phyloP scores from a whole-genome alignment of 2,888 invertebrate species.

The Trichogramma dendrolimi region DNA sequence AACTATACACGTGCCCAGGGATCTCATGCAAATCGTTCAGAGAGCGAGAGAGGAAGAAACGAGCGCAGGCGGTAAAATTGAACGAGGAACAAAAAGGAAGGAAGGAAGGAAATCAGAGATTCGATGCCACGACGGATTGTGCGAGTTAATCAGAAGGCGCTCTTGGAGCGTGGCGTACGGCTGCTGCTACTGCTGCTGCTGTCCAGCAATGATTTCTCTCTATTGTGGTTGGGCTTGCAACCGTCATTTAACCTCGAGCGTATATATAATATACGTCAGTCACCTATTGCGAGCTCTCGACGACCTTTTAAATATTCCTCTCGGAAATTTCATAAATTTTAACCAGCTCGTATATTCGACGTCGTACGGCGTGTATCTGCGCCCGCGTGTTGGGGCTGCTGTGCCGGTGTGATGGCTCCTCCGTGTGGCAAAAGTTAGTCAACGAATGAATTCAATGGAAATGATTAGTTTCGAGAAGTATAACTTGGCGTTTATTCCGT shows the following conservation, averaged over 20 bases:
- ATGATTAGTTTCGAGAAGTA: too few species aligned
- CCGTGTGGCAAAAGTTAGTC: too few species aligned
- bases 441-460: too few species aligned
- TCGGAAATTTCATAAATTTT: slow-evolving; percentile 24
- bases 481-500: too few species aligned
- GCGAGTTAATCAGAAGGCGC: slow-evolving; percentile 40
- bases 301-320: slow-evolving; percentile 26
- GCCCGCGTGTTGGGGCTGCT: neutral
- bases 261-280: too few species aligned
- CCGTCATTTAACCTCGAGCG: slow-evolving; percentile 29
- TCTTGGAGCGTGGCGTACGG: slow-evolving; percentile 15
- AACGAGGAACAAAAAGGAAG: slow-evolving; percentile 12
- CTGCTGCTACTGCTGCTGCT: slow-evolving; percentile 12
- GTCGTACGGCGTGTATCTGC: neutral
- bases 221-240: neutral
- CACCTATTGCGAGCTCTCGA: slow-evolving; percentile 9
- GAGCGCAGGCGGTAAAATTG: slow-evolving; percentile 9
- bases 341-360: too few species aligned
- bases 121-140: slow-evolving; percentile 26
- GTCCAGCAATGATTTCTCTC: slow-evolving; percentile 31
- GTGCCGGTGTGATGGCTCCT: neutral
- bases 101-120: slow-evolving; percentile 41
- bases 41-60: slow-evolving; percentile 1
- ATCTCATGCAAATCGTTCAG: slow-evolving; percentile 38
- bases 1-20: too few species aligned